These are phyloP conservation scores for Tetramorium parvispinum DNA, from an alignment of 1,140 invertebrate species.

Conservation along the genomic window DNA sequence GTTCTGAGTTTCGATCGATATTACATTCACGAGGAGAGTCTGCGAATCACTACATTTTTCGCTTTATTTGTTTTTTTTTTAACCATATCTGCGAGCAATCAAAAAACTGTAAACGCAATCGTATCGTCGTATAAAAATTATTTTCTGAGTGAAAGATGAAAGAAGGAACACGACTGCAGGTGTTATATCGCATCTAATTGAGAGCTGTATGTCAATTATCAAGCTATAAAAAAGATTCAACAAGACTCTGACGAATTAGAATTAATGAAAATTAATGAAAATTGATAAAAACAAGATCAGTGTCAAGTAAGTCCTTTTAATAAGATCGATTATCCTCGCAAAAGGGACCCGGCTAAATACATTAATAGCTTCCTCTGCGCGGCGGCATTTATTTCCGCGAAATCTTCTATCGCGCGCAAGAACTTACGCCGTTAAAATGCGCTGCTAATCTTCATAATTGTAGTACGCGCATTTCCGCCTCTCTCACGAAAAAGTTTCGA, in stretches of 20 bases:
- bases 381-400: background rate
- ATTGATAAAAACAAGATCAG: background rate
- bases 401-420: background rate
- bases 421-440: slow-evolving; percentile 25
- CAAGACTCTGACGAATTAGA: background rate
- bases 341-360: background rate
- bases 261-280: background rate
- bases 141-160: background rate
- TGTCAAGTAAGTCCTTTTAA: background rate
- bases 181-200: background rate
- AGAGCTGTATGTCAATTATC: background rate
- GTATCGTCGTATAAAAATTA: background rate
- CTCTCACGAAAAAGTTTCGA: slow-evolving; percentile 35
- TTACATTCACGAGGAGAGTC: background rate
- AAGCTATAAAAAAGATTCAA: background rate
- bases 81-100: background rate
- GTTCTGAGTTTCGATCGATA: background rate
- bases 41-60: background rate
- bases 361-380: background rate
- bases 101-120: slow-evolving; percentile 10
- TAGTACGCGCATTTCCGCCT: background rate
- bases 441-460: slow-evolving; percentile 42
- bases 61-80: slow-evolving; percentile 4
- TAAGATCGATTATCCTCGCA: background rate
- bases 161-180: background rate